phyloP scores from a whole-genome alignment of 2,888 invertebrate genomes.

The Molorchus minor region DNA sequence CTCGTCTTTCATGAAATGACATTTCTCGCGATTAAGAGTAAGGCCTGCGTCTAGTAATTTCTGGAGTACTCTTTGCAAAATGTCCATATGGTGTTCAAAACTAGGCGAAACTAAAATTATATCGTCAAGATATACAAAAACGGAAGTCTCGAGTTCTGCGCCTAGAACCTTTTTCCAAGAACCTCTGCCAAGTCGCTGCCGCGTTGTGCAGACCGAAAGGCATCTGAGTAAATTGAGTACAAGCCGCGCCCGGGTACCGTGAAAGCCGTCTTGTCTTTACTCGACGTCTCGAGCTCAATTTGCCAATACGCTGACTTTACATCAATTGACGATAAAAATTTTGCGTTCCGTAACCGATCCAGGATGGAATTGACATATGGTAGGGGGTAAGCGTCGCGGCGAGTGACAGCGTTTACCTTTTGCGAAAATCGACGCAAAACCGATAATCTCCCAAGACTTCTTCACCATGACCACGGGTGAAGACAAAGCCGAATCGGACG shows the following conservation, averaged over 20 bases:
- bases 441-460: not conserved
- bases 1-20: conserved; percentile 37
- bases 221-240: conserved; percentile 44
- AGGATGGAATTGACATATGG: not conserved
- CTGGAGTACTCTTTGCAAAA: conserved; percentile 35
- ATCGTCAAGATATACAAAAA: conserved; percentile 24
- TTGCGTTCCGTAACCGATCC: not conserved
- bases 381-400: not conserved
- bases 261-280: conserved; percentile 49
- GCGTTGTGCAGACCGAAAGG: conserved; percentile 42
- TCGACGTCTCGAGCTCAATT: not conserved
- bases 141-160: conserved; percentile 12
- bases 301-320: conserved; percentile 7
- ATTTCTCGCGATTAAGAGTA: conserved; percentile 44
- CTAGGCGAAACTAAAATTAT: conserved; percentile 33
- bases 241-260: conserved; percentile 46
- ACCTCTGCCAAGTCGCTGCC: conserved; percentile 25
- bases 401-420: not conserved
- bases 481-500: not conserved
- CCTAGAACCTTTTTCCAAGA: conserved; percentile 40
- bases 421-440: not conserved
- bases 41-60: conserved; percentile 37
- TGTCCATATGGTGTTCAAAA: conserved; percentile 39
- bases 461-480: not conserved
- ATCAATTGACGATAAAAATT: conserved; percentile 5